A percentile compares a stretch with the other conserved stretches of the same genome.
phyloP scores from a whole-genome alignment of 2,888 invertebrate genomes.

The Clistopyga incitator region DNA sequence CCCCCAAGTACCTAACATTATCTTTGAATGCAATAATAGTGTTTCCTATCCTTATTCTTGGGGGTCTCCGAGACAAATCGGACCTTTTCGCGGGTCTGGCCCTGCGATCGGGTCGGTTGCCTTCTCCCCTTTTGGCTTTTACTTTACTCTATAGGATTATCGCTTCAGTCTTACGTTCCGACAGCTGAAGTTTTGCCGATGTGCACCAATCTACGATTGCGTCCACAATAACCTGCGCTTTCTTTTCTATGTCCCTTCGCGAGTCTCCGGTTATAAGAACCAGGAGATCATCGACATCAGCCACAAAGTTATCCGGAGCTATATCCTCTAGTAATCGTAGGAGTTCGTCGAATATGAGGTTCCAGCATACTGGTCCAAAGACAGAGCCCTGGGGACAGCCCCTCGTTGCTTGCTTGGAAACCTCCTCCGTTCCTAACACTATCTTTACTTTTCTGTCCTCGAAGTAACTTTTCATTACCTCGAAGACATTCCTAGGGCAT shows the following conservation, averaged over 20 bases:
- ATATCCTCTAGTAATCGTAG: not conserved
- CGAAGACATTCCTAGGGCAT: slow-evolving; percentile 56
- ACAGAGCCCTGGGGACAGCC: not conserved
- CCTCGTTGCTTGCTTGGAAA: not conserved
- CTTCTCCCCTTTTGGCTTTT: slow-evolving; percentile 27
- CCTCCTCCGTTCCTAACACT: not conserved
- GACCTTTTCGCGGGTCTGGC: not conserved
- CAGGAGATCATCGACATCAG: not conserved
- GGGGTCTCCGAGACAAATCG: slow-evolving; percentile 9
- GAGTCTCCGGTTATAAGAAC: slow-evolving; percentile 1
- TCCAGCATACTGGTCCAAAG: too few relatives aligned
- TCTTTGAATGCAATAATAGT: not conserved
- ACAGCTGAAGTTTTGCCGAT: not conserved
- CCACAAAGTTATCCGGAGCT: not conserved
- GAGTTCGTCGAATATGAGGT: too few relatives aligned
- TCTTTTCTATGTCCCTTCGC: not conserved
- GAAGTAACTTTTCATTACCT: not conserved
- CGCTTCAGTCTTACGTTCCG: slow-evolving; percentile 2
- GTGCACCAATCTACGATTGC: not conserved
- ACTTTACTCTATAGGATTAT: slow-evolving; percentile 17
- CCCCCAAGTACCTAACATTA: not conserved
- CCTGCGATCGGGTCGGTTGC: slow-evolving; percentile 11
- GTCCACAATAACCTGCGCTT: not conserved
- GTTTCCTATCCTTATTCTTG: slow-evolving; percentile 3
- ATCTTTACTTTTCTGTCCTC: not conserved